phyloP scores from a whole-genome alignment of 2,113 vertebrate genomes.

The Alces alces region DNA sequence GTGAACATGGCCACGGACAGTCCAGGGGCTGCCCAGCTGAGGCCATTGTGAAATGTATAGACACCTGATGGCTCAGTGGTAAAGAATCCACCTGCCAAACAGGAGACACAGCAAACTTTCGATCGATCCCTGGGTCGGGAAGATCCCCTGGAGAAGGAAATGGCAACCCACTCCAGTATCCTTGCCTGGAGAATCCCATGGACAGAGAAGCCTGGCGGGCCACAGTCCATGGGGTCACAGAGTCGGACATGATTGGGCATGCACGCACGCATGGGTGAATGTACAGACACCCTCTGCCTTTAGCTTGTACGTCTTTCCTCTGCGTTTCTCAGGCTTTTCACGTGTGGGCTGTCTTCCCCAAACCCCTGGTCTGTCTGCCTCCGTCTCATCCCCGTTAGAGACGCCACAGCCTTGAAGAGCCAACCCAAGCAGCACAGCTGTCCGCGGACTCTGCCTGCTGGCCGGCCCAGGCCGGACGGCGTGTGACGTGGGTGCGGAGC shows the following conservation, averaged over 20 bases:
- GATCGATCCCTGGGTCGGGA: not conserved
- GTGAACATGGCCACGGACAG: fast-evolving
- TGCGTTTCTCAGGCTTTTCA: not conserved
- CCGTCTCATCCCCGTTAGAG: not conserved
- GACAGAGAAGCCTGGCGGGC: not conserved
- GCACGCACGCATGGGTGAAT: fast-evolving
- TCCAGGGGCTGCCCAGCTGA: not conserved
- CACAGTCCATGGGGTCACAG: not conserved
- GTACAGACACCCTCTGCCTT: not conserved
- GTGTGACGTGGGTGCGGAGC: not conserved
- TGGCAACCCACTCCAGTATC: not conserved
- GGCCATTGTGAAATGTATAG: not conserved
- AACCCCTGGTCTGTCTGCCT: not conserved
- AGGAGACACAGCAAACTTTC: not conserved
- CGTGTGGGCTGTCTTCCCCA: not conserved
- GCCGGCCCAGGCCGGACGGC: not conserved
- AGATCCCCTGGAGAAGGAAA: not conserved
- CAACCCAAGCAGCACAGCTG: not conserved
- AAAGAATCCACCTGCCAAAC: not conserved
- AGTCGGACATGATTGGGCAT: not conserved
- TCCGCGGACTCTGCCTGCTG: fast-evolving
- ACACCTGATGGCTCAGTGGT: not conserved
- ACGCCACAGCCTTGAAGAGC: not conserved
- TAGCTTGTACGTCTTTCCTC: not conserved
- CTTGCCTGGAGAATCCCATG: not conserved